Evolutionary conservation across 2,113 vertebrate species (phyloP).

Genomic region (Anolis carolinensis): DNA sequence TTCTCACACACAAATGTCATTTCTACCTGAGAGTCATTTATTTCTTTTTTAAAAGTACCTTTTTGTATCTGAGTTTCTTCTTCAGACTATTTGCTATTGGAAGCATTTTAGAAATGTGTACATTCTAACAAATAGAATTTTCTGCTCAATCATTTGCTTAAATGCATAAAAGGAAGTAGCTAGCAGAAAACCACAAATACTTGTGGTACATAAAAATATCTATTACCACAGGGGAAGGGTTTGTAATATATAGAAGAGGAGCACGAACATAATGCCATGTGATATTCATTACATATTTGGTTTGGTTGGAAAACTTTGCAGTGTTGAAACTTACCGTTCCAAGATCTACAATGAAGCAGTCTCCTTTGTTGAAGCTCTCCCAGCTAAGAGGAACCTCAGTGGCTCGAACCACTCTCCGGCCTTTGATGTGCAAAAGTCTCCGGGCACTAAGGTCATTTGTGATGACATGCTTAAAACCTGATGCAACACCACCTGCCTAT

Average conservation of each 20-base stretch:
- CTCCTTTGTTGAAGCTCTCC: constrained; percentile 91
- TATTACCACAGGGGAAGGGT: not conserved
- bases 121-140: not conserved
- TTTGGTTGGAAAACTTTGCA: constrained; percentile 5
- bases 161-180: not conserved
- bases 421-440: constrained; percentile 91
- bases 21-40: not conserved
- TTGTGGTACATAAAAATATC: not conserved
- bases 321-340: constrained; percentile 81
- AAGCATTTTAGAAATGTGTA: not conserved
- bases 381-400: constrained; percentile 87
- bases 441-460: constrained; percentile 85
- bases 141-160: not conserved
- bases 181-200: not conserved
- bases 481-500: constrained; percentile 90
- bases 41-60: not conserved
- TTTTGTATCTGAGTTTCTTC: not conserved
- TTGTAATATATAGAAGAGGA: not conserved
- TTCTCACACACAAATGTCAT: not conserved
- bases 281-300: not conserved
- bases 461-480: constrained; percentile 89
- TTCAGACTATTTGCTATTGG: not conserved
- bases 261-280: not conserved
- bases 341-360: constrained; percentile 93
- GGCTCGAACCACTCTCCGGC: constrained; percentile 87